These are phyloP conservation scores for Erpetoichthys calabaricus DNA, from an alignment of 2,797 vertebrate genomes.

Conservation along the genomic window DNA sequence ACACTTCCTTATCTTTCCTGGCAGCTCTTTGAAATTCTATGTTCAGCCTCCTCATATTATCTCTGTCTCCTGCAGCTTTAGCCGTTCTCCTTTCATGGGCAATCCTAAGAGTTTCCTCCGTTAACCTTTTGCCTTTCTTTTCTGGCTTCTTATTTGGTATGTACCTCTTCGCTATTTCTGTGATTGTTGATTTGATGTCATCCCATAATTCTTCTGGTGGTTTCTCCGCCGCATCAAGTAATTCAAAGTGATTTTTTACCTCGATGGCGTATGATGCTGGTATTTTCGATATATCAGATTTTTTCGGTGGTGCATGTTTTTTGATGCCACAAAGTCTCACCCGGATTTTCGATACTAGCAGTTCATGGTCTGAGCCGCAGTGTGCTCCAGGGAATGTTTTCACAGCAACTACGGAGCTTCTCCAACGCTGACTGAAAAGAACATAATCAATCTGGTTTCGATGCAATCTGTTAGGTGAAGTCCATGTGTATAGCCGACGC, in stretches of 20 bases:
- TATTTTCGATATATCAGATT: background rate
- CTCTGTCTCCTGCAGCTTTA: background rate
- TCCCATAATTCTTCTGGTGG: background rate
- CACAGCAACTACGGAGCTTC: background rate
- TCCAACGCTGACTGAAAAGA: background rate
- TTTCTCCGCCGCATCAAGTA: background rate
- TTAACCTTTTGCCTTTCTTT: background rate
- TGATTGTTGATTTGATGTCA: background rate
- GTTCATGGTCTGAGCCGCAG: background rate
- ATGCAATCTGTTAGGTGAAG: background rate
- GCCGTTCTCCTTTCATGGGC: background rate
- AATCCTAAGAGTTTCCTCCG: background rate
- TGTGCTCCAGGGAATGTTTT: background rate
- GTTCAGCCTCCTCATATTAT: background rate
- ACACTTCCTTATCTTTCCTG: background rate
- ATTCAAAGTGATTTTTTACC: background rate
- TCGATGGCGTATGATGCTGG: background rate
- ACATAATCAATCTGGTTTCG: background rate
- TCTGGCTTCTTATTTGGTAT: background rate
- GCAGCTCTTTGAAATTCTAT: background rate
- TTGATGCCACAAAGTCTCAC: background rate
- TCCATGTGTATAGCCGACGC: background rate
- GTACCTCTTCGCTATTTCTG: background rate
- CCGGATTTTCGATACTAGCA: background rate
- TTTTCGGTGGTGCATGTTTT: background rate